Conservation (phyloP, 2,888 invertebrate genomes). For the Dyspetes luteomarginatus region DNA sequence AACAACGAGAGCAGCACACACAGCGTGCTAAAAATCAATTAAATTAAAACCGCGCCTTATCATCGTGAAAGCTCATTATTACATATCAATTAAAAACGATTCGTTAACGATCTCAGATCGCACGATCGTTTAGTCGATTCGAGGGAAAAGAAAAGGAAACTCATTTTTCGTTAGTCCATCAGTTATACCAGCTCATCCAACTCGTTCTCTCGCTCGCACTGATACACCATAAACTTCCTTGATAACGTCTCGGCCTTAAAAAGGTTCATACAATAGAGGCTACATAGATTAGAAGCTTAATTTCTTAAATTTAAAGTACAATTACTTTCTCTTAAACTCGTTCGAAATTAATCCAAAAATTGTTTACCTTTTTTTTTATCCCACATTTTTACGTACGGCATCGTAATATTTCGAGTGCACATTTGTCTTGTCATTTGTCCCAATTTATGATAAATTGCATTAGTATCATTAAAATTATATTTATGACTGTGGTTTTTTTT, state of each 20-base stretch:
- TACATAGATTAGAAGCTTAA: constrained; percentile 43
- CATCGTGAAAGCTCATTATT: constrained; percentile 27
- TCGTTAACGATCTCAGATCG: constrained; percentile 40
- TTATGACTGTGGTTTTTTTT: no score
- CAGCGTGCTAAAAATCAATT: background rate
- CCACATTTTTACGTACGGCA: background rate
- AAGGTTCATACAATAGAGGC: constrained; percentile 34
- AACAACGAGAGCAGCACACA: constrained; percentile 5
- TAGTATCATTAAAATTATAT: constrained; percentile 14
- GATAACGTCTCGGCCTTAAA: constrained; percentile 18
- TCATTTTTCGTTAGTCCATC: constrained; percentile 17
- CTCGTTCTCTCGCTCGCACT: background rate
- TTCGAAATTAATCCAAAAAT: constrained; percentile 64
- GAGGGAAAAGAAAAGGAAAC: constrained; percentile 17
- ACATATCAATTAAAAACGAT: constrained; percentile 36
- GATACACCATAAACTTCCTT: background rate
- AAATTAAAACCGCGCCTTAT: background rate
- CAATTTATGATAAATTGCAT: background rate
- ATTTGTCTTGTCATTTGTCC: constrained; percentile 24
- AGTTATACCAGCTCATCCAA: background rate
- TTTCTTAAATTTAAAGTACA: constrained; percentile 62
- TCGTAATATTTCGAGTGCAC: background rate
- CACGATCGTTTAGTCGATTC: constrained; percentile 37
- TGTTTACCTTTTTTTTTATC: constrained; percentile 23
- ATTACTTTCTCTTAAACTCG: constrained; percentile 55